Evolutionary conservation across 2,888 invertebrate species (phyloP).

Genomic region (Anagyrus pseudococci): DNA sequence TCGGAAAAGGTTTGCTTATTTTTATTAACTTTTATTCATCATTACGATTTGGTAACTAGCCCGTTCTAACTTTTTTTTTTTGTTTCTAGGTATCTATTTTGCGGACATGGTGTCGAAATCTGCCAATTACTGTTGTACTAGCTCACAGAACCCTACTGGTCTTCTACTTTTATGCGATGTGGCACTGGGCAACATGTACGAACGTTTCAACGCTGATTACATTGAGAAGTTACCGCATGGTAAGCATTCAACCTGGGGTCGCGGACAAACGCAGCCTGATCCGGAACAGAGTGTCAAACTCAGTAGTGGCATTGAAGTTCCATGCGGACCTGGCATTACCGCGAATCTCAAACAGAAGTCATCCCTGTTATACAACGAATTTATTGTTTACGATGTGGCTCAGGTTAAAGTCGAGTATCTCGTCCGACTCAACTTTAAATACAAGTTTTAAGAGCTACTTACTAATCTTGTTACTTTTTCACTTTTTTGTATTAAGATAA

Average conservation of each 20-base stretch:
- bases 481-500: too few species aligned
- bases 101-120: constrained; percentile 99
- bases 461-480: constrained; percentile 4
- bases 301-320: constrained; percentile 78
- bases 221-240: constrained; percentile 81
- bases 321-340: constrained; percentile 73
- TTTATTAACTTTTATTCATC: background rate
- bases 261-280: constrained; percentile 86
- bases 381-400: constrained; percentile 93
- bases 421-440: constrained; percentile 85
- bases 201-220: constrained; percentile 74
- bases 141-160: constrained; percentile 74
- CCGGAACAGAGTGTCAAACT: constrained; percentile 67
- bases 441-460: constrained; percentile 65
- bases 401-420: constrained; percentile 93
- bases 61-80: background rate
- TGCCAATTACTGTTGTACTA: constrained; percentile 93
- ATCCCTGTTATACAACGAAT: constrained; percentile 88
- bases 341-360: constrained; percentile 59
- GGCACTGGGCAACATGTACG: constrained; percentile 91
- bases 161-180: constrained; percentile 92
- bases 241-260: constrained; percentile 87
- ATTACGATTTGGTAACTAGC: background rate
- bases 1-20: constrained; percentile 83
- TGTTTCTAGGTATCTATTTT: constrained; percentile 72